Evolutionary conservation across 2,113 vertebrate species (phyloP).

Genomic region (Trinectes maculatus): DNA sequence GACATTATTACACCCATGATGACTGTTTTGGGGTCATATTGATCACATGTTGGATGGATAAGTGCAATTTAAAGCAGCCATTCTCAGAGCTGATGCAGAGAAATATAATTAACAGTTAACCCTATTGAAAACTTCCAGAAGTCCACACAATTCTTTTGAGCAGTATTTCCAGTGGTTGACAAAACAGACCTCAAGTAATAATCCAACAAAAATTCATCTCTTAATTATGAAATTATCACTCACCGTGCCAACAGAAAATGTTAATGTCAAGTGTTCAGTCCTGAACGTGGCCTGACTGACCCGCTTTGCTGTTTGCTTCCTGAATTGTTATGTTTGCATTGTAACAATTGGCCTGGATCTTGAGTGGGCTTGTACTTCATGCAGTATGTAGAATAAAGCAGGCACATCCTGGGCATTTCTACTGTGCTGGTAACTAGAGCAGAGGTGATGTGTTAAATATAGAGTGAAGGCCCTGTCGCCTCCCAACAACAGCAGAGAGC

Average conservation of each 20-base stretch:
- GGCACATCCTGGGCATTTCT: constrained; percentile 39
- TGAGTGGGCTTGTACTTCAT: constrained; percentile 4
- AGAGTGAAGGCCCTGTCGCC: constrained; percentile 56
- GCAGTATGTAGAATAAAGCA: constrained; percentile 21
- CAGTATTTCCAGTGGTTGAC: constrained; percentile 43
- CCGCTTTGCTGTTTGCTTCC: constrained; percentile 2
- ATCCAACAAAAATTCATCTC: not conserved
- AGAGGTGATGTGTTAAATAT: constrained; percentile 71
- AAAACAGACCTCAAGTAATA: constrained; percentile 11
- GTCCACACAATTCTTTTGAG: not conserved
- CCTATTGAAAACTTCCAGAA: constrained; percentile 2
- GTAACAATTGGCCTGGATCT: constrained; percentile 11
- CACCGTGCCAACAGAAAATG: not conserved
- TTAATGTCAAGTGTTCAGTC: not conserved
- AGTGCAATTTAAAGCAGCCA: constrained; percentile 50
- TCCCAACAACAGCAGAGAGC: constrained; percentile 69
- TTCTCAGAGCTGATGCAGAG: constrained; percentile 2
- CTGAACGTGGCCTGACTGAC: not conserved
- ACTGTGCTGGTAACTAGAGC: constrained; percentile 62
- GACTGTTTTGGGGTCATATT: constrained; percentile 39
- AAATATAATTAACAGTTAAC: constrained; percentile 30
- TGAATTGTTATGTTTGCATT: constrained; percentile 10
- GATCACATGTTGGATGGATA: constrained; percentile 48
- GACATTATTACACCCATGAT: constrained; percentile 30
- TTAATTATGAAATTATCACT: not conserved